Conservation (phyloP, 2,888 invertebrate genomes). For the Salticus scenicus region DNA sequence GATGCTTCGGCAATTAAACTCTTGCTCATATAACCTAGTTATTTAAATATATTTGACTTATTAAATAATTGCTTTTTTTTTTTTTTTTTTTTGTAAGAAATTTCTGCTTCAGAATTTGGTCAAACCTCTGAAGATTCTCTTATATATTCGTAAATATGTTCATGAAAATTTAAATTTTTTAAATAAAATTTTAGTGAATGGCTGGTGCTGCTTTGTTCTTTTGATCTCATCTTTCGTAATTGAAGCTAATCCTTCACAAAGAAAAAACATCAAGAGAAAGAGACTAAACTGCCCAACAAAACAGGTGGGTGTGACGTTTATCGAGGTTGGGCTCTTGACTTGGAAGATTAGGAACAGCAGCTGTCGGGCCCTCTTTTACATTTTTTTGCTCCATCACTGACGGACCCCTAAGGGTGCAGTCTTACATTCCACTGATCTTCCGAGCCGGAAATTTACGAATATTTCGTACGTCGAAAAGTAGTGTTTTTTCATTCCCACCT, state of each 20-base stretch:
- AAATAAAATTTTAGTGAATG: too few relatives aligned
- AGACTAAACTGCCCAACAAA: conserved; percentile 8
- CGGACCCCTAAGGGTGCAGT: conserved; percentile 15
- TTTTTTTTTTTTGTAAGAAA: too few relatives aligned
- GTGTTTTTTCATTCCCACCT: conserved; percentile 4
- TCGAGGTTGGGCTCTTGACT: conserved; percentile 37
- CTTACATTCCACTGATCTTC: conserved; percentile 12
- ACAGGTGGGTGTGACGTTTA: conserved; percentile 64
- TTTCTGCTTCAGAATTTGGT: too few relatives aligned
- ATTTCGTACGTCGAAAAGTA: background rate
- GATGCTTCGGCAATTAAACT: too few relatives aligned
- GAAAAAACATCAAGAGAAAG: background rate
- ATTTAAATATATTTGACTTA: too few relatives aligned
- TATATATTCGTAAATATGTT: too few relatives aligned
- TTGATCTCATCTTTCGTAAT: conserved; percentile 1
- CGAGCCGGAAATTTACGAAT: conserved; percentile 12
- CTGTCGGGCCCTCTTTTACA: conserved; percentile 33
- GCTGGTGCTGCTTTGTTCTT: too few relatives aligned
- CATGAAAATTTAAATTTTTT: too few relatives aligned
- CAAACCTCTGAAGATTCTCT: too few relatives aligned
- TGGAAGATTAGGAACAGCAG: conserved; percentile 35
- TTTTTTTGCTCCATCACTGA: conserved; percentile 3
- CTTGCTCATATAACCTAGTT: too few relatives aligned
- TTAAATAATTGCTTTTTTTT: too few relatives aligned
- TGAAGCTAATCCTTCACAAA: background rate